A percentile compares a stretch with the other conserved stretches of the same genome.
Evolutionary conservation across 1,140 invertebrate genomes (phyloP).

Genomic region (Ruditapes philippinarum): DNA sequence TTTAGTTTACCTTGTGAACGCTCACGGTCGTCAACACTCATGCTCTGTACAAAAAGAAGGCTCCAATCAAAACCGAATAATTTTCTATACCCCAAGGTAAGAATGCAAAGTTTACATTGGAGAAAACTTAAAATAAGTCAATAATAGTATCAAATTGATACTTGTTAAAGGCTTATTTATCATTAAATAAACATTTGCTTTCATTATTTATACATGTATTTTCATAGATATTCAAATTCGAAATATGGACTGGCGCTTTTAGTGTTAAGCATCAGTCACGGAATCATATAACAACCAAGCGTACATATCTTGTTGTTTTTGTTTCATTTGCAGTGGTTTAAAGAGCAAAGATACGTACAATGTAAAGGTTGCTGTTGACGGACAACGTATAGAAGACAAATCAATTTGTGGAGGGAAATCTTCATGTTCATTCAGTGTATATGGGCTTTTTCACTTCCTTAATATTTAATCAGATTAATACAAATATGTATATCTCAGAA

Average conservation of each 20-base stretch:
- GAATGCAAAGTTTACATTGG: too few relatives aligned
- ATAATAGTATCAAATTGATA: too few relatives aligned
- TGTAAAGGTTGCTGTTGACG: constrained; percentile 47
- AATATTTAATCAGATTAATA: too few relatives aligned
- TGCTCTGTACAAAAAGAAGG: constrained; percentile 50
- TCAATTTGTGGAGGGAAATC: constrained; percentile 25
- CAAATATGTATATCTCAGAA: too few relatives aligned
- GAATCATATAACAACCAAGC: too few relatives aligned
- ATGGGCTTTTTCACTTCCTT: constrained; percentile 6
- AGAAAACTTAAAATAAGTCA: too few relatives aligned
- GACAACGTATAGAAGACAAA: neutral
- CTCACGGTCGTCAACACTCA: constrained; percentile 8
- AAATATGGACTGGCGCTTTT: too few relatives aligned
- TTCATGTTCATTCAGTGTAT: neutral
- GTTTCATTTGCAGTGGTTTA: neutral
- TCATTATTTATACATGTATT: too few relatives aligned
- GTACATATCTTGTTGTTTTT: too few relatives aligned
- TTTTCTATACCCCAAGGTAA: constrained; percentile 53
- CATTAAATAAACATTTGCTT: neutral
- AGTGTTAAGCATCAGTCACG: too few relatives aligned
- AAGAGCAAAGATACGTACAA: neutral
- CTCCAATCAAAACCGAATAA: constrained; percentile 36
- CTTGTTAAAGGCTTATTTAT: too few relatives aligned
- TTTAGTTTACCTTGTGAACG: constrained; percentile 30
- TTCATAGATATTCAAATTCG: too few relatives aligned